These are phyloP conservation scores for Mactromeris polynyma DNA, from an alignment of 2,888 invertebrate species.

Conservation along the genomic window DNA sequence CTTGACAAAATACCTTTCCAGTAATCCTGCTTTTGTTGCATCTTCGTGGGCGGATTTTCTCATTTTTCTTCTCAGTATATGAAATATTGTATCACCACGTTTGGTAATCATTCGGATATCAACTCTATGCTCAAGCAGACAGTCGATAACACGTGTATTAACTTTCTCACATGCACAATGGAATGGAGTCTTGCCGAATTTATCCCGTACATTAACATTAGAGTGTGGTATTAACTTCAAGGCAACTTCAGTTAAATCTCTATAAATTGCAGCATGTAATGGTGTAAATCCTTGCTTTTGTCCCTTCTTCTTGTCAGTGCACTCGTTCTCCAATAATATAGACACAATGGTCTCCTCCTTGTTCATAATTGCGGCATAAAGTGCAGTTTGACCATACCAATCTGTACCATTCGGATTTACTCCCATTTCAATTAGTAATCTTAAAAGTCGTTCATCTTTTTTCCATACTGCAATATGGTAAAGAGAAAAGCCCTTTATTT, in stretches of 20 bases:
- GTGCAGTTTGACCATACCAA: no score
- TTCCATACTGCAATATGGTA: constrained; percentile 60
- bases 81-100: constrained; percentile 37
- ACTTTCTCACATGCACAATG: constrained; percentile 33
- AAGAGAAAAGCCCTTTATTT: constrained; percentile 52
- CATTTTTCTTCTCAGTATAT: constrained; percentile 15
- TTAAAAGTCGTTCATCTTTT: constrained; percentile 34
- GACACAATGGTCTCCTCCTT: not conserved
- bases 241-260: not conserved
- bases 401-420: constrained; percentile 42
- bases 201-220: no score
- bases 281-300: constrained; percentile 54
- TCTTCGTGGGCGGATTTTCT: not conserved
- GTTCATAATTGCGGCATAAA: no score
- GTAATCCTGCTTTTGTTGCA: not conserved
- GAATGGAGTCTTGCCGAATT: no score
- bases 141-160: not conserved
- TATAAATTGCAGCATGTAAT: constrained; percentile 37
- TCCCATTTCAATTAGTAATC: not conserved
- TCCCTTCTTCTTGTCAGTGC: constrained; percentile 22
- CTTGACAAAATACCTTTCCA: no score
- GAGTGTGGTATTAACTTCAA: not conserved
- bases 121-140: constrained; percentile 26
- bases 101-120: constrained; percentile 41
- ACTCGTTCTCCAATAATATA: not conserved